Evolutionary conservation across 1,140 invertebrate genomes (phyloP).

Genomic region (Dinoponera quadriceps): DNA sequence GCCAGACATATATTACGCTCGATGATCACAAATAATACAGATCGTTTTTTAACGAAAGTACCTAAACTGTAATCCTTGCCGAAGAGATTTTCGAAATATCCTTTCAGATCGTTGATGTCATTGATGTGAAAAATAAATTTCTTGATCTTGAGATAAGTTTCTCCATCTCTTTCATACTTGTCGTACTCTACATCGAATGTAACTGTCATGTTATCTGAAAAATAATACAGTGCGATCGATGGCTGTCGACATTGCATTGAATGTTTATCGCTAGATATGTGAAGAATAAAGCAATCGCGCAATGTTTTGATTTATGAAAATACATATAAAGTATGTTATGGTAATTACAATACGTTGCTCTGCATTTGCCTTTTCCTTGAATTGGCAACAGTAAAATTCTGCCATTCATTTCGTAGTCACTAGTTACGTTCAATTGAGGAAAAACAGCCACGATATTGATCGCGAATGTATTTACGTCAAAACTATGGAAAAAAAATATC

Average conservation of each 20-base stretch:
- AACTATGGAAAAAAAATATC: slow-evolving; percentile 82
- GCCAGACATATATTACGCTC: too few species aligned
- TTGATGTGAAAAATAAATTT: slow-evolving; percentile 85
- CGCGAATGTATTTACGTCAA: slow-evolving; percentile 85
- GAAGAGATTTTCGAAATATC: slow-evolving; percentile 88
- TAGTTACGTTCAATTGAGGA: slow-evolving; percentile 86
- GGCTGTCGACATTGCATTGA: slow-evolving; percentile 13
- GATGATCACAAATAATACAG: too few species aligned
- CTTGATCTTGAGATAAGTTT: slow-evolving; percentile 87
- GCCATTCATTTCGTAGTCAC: slow-evolving; percentile 89
- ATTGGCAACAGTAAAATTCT: slow-evolving; percentile 90
- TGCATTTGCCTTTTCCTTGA: slow-evolving; percentile 88
- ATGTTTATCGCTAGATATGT: background rate
- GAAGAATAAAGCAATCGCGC: background rate
- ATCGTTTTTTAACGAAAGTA: background rate
- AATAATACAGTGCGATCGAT: slow-evolving; percentile 17
- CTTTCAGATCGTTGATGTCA: slow-evolving; percentile 85
- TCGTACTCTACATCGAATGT: slow-evolving; percentile 87
- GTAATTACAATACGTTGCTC: slow-evolving; percentile 89
- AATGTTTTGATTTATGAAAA: too few species aligned
- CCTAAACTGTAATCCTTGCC: slow-evolving; percentile 87
- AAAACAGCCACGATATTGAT: slow-evolving; percentile 82
- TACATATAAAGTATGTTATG: background rate
- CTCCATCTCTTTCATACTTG: slow-evolving; percentile 86
- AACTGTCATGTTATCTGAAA: slow-evolving; percentile 87